Evolutionary conservation across 2,113 vertebrate species (phyloP).

Genomic region (Gallinago paraguaiae): DNA sequence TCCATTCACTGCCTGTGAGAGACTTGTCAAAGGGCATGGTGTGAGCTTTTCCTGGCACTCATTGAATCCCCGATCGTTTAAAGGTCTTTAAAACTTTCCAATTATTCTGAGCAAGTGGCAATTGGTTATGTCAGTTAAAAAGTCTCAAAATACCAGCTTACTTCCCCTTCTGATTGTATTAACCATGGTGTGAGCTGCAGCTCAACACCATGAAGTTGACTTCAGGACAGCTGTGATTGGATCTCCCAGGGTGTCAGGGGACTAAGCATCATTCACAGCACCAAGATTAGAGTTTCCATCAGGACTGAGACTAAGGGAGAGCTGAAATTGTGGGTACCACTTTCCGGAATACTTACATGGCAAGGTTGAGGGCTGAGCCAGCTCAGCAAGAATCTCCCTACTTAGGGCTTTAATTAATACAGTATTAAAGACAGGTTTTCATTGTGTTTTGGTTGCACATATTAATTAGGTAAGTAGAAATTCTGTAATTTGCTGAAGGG

Average conservation of each 20-base stretch:
- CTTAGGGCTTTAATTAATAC: not conserved
- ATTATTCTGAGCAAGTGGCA: not conserved
- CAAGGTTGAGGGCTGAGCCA: not conserved
- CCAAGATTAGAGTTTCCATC: not conserved
- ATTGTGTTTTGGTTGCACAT: not conserved
- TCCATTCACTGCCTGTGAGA: not conserved
- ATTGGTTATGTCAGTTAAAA: not conserved
- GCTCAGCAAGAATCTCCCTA: not conserved
- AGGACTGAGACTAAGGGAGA: not conserved
- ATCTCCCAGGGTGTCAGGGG: not conserved
- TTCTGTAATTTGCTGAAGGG: not conserved
- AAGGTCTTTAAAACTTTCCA: not conserved
- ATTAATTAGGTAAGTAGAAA: not conserved
- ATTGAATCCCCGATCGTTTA: not conserved
- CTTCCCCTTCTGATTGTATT: not conserved
- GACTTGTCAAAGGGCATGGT: not conserved
- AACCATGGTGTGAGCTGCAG: not conserved
- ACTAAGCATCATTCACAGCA: not conserved
- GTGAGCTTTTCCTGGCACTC: not conserved
- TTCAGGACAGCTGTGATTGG: not conserved
- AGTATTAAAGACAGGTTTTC: not conserved
- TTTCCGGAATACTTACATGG: not conserved
- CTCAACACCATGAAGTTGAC: not conserved
- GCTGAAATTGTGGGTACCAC: not conserved
- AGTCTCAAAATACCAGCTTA: not conserved